Base-by-base conservation (phyloP, 2,888 invertebrate genomes). In the Epinotia brunnichana region DNA sequence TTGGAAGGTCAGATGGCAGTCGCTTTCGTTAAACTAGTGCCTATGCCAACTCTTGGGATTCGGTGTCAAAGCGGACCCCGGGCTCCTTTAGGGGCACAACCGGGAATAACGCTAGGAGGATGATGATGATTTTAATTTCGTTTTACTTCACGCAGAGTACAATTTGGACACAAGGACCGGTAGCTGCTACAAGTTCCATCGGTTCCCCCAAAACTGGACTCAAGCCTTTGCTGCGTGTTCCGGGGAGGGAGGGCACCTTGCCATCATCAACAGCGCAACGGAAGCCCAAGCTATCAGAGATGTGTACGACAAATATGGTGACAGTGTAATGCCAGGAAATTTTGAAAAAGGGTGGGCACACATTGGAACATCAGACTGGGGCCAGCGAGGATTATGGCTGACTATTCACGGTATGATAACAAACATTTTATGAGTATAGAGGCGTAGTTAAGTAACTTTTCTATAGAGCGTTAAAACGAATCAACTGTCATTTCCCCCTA, bases 241-340 rank as follows among this genome's bases (percentile, higher is more conserved):
- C 2, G 86, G 85, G 0, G 89, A 89, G 73, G 86, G 86, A 11
- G 87, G 81, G 0, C 73, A 88, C 75, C 80, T 88, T 35, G 81
- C 80, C 35, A 81, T 88, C 70, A 83, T 88, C 73, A 87, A 89
- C 77, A 86, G 81, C 7, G 81, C 83, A 0, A 24, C 15, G 0
- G 87, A 87, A 74, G 79, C 82, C 0, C 17, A 19, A 2, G 79
- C 83, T 0, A 44, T 86, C 0, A 77, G n/a, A 10, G 80, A 85
- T 0, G 67, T 86, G 4, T 84, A 78, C 15, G 77, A 74, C 0
- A 80, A 79, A 44, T 74, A 84, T 59, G 83, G 83, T 0, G 77
- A 59, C 0, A 3, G 0, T 0, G 21, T 21, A 0, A 79, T 85
- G 66, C 0, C 73, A 4, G 79, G 81, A 24, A 68, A 53, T 13